A percentile compares a stretch with the other conserved stretches of the same genome.
These are phyloP conservation scores for Poecile montanus DNA, from an alignment of 2,797 vertebrate genomes.

Conservation along the genomic window DNA sequence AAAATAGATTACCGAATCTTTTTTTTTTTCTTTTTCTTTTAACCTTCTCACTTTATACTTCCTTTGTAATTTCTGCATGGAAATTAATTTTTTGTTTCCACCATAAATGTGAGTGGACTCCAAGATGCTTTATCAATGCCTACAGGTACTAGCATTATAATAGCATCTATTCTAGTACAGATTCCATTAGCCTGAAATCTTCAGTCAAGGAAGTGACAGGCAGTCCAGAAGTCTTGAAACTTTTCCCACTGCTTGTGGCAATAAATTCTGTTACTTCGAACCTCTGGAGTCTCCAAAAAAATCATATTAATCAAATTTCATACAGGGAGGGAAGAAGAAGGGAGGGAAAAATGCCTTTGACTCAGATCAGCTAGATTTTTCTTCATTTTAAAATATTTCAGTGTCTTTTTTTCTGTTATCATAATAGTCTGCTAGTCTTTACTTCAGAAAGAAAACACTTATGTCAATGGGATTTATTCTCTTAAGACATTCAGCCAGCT, in stretches of 20 bases:
- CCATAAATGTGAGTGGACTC: background rate
- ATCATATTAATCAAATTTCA: background rate
- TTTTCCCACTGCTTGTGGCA: background rate
- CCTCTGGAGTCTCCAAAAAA: background rate
- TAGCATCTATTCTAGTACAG: background rate
- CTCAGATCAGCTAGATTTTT: background rate
- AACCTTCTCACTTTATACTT: background rate
- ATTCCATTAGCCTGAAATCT: background rate
- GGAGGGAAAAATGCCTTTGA: background rate
- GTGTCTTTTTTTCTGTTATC: background rate
- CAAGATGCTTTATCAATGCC: background rate
- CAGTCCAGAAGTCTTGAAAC: background rate
- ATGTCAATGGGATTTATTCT: background rate
- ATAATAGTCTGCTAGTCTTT: background rate
- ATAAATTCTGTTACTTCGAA: background rate
- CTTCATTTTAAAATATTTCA: background rate
- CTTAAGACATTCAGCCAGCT: background rate
- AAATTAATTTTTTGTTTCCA: background rate
- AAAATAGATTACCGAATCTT: background rate
- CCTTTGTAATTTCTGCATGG: background rate
- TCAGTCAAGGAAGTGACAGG: background rate
- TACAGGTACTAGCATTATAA: background rate
- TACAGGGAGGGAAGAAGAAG: background rate
- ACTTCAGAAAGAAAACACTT: constrained; percentile 6
- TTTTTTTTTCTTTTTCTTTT: background rate